Base-by-base conservation (phyloP, 2,113 vertebrate species). In the Fregetta grallaria region DNA sequence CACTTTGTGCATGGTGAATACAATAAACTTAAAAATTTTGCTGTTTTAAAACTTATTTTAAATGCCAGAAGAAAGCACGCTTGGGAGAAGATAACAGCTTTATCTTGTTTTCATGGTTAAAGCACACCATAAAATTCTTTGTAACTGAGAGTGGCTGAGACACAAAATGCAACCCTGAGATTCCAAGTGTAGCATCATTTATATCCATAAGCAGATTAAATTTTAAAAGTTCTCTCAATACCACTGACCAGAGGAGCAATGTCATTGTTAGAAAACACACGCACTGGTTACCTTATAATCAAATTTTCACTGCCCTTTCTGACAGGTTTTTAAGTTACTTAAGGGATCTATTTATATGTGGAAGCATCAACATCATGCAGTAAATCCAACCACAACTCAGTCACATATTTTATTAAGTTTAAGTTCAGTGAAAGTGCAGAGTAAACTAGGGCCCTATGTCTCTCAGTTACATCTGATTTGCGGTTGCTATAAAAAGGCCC, bases 351-450 rank as follows among this genome's bases (percentile, higher is more conserved):
- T 98, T 98, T 98, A 97, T 98, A 98, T 98, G 98, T 98, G 98
- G 98, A 98, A 98, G 98, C 98, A 98, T 99, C 98, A 98, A 98
- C 98, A 98, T 98, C 98, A 97, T 98, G 98, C 99, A 98, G 98
- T 99, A 99, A 99, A 99, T 98, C 98, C 98, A 97, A 98, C 98
- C 98, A 98, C 98, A 98, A 97, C 98, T 97, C 98, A 97, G 98
- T 98, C 98, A 98, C 98, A 96, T 98, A 98, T 98, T 99, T 99
- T 99, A 99, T 99, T 98, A 99, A 99, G 98, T 98, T 98, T 98
- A 98, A 99, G 99, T 99, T 99, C 99, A 99, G 98, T 98, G 98
- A 99, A 98, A 99, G 99, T 99, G 98, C 99, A 99, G 97, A 96
- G 98, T 98, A 96, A 98, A 98, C 97, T 97, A 97, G 98, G 98